A percentile compares a stretch with the other conserved stretches of the same genome.
Evolutionary conservation across 1,140 invertebrate species (phyloP).

Genomic region (Heterodera carotae): DNA sequence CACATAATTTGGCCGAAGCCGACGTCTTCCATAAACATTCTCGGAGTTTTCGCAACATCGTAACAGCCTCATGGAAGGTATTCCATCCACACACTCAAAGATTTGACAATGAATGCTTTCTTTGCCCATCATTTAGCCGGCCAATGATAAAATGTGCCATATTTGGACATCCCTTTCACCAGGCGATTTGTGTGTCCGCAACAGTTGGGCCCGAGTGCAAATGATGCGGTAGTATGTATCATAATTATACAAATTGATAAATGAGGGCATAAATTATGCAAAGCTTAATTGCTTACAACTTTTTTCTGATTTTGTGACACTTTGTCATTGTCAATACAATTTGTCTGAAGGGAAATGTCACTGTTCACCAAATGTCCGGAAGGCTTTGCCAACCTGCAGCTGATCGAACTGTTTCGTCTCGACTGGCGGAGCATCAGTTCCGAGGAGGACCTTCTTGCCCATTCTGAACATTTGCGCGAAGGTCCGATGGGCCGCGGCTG

Average conservation of each 20-base stretch:
- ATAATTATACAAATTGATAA: too few species aligned
- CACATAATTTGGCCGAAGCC: neutral
- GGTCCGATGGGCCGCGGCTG: conserved; percentile 43
- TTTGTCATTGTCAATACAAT: neutral
- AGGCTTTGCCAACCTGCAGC: conserved; percentile 43
- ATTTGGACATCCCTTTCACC: conserved; percentile 51
- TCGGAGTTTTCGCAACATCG: neutral
- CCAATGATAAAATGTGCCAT: conserved; percentile 47
- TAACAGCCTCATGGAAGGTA: neutral
- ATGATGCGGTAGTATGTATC: conserved; percentile 40
- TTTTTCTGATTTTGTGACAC: too few species aligned
- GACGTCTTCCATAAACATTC: neutral
- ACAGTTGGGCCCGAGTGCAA: conserved; percentile 43
- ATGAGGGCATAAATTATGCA: too few species aligned
- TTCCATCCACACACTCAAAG: too few species aligned
- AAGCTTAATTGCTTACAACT: too few species aligned
- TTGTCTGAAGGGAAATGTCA: conserved; percentile 32
- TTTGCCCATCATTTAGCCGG: neutral
- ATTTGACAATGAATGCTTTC: neutral
- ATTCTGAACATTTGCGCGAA: conserved; percentile 41
- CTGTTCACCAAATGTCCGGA: conserved; percentile 45
- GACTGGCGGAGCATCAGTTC: conserved; percentile 43
- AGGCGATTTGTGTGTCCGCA: conserved; percentile 39
- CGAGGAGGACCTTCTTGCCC: conserved; percentile 48
- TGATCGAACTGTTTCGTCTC: conserved; percentile 50